Conservation (phyloP, 2,888 invertebrate genomes). For the Gonocerus acuteangulatus region DNA sequence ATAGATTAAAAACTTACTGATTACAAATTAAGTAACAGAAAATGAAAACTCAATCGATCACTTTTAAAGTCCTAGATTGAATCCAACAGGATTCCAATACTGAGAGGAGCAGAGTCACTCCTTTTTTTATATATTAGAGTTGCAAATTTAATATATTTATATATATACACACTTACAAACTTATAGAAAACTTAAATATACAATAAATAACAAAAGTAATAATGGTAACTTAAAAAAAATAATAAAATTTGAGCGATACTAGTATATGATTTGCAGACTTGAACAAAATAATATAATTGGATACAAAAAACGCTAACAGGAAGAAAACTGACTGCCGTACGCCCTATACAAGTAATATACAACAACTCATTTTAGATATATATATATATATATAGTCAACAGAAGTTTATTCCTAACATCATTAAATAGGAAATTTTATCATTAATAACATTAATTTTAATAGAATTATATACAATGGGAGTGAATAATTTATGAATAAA, state of each 20-base stretch:
- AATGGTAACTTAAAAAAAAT: slow-evolving; percentile 16
- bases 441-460: slow-evolving; percentile 13
- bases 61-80: slow-evolving; percentile 7
- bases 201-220: slow-evolving; percentile 20
- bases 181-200: slow-evolving; percentile 17
- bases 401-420: neutral
- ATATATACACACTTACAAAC: slow-evolving; percentile 17
- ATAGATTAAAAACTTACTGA: neutral
- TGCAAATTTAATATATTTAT: neutral
- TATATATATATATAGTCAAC: neutral
- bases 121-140: neutral
- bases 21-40: neutral
- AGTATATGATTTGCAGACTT: neutral
- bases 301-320: neutral
- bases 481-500: slow-evolving; percentile 7
- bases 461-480: slow-evolving; percentile 24
- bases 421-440: neutral
- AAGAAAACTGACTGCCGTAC: neutral
- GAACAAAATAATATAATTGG: neutral
- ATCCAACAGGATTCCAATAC: slow-evolving; percentile 14
- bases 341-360: neutral
- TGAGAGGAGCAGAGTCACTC: slow-evolving; percentile 7
- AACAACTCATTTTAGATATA: slow-evolving; percentile 1
- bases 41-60: neutral
- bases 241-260: neutral